Conservation (phyloP, 2,797 vertebrate species). For the Tenualosa thibaudeaui region DNA sequence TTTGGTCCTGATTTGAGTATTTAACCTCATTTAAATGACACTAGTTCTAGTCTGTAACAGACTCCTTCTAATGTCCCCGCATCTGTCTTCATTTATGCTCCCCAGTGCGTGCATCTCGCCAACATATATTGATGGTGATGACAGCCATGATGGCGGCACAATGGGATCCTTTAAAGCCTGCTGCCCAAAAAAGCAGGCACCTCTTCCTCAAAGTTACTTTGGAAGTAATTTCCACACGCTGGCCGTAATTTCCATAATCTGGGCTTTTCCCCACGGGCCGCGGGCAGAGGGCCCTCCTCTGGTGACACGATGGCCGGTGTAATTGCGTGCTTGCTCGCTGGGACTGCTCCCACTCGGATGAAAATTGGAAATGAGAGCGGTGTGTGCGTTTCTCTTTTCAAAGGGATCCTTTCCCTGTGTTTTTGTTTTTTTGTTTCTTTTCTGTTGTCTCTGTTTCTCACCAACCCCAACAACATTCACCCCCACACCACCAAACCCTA, state of each 20-base stretch:
- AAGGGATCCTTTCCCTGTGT: neutral
- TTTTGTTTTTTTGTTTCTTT: slow-evolving; percentile 4
- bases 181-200: neutral
- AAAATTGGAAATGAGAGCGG: neutral
- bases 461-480: too few relatives aligned
- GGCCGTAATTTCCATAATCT: slow-evolving; percentile 2
- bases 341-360: neutral
- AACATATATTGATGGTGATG: neutral
- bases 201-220: neutral
- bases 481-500: neutral
- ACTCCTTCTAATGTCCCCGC: neutral
- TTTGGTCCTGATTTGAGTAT: neutral
- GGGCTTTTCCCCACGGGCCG: neutral
- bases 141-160: neutral
- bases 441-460: neutral
- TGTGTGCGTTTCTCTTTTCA: neutral
- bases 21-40: neutral
- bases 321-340: neutral
- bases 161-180: neutral
- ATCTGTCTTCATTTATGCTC: neutral
- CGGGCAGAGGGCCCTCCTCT: neutral
- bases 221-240: neutral
- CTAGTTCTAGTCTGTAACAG: neutral
- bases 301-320: neutral
- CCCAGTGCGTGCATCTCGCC: neutral